These are phyloP conservation scores for Vulpes lagopus DNA, from an alignment of 2,113 vertebrate species.

Conservation along the genomic window DNA sequence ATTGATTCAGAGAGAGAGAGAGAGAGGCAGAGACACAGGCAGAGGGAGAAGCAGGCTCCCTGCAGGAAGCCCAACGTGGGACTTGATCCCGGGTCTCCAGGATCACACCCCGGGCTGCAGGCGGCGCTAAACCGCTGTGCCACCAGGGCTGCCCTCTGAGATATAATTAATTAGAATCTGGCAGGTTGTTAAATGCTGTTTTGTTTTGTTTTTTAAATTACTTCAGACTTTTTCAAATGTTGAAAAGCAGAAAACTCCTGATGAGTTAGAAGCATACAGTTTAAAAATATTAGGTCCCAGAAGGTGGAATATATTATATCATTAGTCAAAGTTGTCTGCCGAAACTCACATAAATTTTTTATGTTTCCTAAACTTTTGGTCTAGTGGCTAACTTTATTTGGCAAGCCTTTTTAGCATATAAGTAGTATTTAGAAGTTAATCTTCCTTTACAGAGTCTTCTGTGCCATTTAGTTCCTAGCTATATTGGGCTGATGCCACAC, in stretches of 20 bases:
- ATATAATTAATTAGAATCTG: slow-evolving; percentile 36
- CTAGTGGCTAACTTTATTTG: slow-evolving; percentile 10
- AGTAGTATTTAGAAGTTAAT: slow-evolving; percentile 30
- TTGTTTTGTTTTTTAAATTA: background rate
- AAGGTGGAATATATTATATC: background rate
- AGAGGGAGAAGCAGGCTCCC: too few species aligned
- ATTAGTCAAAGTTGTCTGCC: background rate
- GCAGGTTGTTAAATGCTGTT: background rate
- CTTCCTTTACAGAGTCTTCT: background rate
- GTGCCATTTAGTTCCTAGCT: slow-evolving; percentile 1
- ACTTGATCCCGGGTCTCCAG: too few species aligned
- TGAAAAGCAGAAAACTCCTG: slow-evolving; percentile 45
- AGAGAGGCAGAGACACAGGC: too few species aligned
- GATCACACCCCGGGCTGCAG: too few species aligned
- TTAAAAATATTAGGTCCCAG: slow-evolving; percentile 16
- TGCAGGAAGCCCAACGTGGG: too few species aligned
- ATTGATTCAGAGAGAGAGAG: too few species aligned
- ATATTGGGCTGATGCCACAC: background rate
- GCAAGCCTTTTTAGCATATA: slow-evolving; percentile 33
- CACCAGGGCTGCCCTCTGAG: background rate
- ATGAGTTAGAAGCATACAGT: background rate
- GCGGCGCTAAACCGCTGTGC: too few species aligned
- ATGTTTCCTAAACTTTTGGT: slow-evolving; percentile 31
- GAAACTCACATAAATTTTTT: slow-evolving; percentile 7
- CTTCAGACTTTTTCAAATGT: slow-evolving; percentile 12